Conservation (phyloP, 2,113 vertebrate genomes). For the Dromiciops gliroides region DNA sequence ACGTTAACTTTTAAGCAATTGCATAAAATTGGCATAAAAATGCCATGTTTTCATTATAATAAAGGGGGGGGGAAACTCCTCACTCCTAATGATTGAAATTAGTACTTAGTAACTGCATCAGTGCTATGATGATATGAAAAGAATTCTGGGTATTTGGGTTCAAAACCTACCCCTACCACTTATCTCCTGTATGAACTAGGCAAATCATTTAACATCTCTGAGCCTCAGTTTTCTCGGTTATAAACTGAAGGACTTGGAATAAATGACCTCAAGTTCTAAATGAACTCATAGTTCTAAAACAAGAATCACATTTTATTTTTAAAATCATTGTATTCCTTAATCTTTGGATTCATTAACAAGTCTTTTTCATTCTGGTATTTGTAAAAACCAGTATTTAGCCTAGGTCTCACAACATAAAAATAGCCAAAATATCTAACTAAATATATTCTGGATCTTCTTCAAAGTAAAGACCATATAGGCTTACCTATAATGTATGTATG, state of each 20-base stretch:
- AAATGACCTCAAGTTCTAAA: neutral
- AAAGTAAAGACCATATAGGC: constrained; percentile 46
- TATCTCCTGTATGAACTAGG: neutral
- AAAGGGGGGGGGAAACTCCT: neutral
- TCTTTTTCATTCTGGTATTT: neutral
- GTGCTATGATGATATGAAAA: neutral
- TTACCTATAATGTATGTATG: constrained; percentile 67
- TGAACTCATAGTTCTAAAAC: neutral
- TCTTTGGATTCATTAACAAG: neutral
- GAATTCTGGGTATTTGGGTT: neutral
- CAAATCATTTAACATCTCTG: neutral
- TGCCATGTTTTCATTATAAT: neutral
- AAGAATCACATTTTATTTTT: neutral
- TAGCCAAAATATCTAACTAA: neutral
- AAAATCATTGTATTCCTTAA: neutral
- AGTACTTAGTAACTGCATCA: neutral
- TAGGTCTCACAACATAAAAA: neutral
- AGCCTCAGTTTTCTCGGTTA: neutral
- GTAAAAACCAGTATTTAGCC: neutral
- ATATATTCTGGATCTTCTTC: neutral
- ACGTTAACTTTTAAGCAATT: neutral
- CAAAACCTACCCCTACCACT: neutral
- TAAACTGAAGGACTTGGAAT: neutral
- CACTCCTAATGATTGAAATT: neutral
- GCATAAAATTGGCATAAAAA: neutral